phyloP scores from a whole-genome alignment of 1,140 invertebrate species.

The Lepidurus arcticus region DNA sequence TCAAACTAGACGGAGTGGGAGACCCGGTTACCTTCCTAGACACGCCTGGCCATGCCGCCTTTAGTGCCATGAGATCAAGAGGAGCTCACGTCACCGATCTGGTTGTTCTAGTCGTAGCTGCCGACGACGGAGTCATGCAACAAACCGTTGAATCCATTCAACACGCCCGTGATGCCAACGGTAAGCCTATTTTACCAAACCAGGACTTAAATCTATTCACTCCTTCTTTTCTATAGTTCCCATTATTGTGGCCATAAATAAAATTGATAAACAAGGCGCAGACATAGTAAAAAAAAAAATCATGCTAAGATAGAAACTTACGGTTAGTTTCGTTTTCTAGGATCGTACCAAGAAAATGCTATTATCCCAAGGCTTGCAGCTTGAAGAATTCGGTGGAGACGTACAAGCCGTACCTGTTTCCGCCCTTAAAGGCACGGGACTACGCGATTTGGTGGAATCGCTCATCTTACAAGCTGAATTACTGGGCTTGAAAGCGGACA shows the following conservation, averaged over 20 bases:
- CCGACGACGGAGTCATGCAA: constrained; percentile 98
- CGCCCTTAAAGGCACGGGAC: constrained; percentile 74
- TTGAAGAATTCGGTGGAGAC: constrained; percentile 88
- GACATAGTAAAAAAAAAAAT: constrained; percentile 63
- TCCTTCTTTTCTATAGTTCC: constrained; percentile 63
- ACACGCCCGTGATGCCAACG: constrained; percentile 67
- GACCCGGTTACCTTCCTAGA: constrained; percentile 89
- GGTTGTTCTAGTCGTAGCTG: constrained; percentile 92
- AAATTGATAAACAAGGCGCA: constrained; percentile 87
- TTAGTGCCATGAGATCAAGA: constrained; percentile 80
- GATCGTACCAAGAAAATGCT: constrained; percentile 68
- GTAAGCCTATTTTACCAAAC: constrained; percentile 40
- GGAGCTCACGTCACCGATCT: constrained; percentile 92
- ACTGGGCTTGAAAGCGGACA: constrained; percentile 75
- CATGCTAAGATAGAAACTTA: constrained; percentile 23
- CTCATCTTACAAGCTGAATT: constrained; percentile 81
- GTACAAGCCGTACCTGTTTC: constrained; percentile 87
- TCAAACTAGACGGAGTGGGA: constrained; percentile 53
- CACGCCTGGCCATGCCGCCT: constrained; percentile 99
- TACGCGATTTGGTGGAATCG: constrained; percentile 75
- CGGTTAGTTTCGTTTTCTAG: constrained; percentile 47
- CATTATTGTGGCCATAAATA: constrained; percentile 97
- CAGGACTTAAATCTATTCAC: neutral
- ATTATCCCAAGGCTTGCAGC: constrained; percentile 63
- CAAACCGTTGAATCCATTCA: constrained; percentile 81